Base-by-base conservation (phyloP, 2,888 invertebrate genomes). In the Conomelus anceps region DNA sequence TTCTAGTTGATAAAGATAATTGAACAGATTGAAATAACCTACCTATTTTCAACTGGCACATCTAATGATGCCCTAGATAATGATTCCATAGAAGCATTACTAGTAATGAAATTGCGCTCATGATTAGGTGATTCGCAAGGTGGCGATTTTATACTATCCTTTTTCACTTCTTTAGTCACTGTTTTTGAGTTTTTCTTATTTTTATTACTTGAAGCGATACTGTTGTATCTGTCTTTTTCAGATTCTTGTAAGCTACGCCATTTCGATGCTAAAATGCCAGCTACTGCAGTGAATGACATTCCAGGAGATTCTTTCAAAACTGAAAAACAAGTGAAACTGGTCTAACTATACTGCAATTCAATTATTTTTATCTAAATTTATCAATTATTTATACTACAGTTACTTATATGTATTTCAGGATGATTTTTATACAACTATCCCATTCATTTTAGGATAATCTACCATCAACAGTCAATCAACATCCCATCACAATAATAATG, bases 201-300 rank as follows among this genome's bases (percentile, higher is more conserved):
- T 87, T 92, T 89, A 87, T 92, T 92, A 23, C 91, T 90, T 23
- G 91, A 92, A 9, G 91, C 92, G 11, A 92, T 89, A 87, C 92
- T 92, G 88, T 92, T 91, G 91, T 93, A 94, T 90, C 92, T 92
- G 22, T 92, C 92, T 88, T 93, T 93, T 90, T 94, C 93, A 63
- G 93, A 93, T 1, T 92, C 91, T 0, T 93, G 91, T 85, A 94
- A 91, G 85, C 92, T 90, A 90, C 92, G 93, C 94, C 94, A 94
- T 4, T 92, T 91, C 85, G 91, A 90, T 20, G 93, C 92, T 88
- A 94, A 91, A n/a, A 92, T 90, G 85, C 91, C 91, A n/a, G 94
- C 94, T 9, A 93, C 92, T 91, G 93, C 92, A 3, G 93, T 92
- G 90, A 93, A 93, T 84, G 93, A 92, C 26, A 92, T 89, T 3